Evolutionary conservation across 2,113 vertebrate species (phyloP).

Genomic region (Nettapus auritus): DNA sequence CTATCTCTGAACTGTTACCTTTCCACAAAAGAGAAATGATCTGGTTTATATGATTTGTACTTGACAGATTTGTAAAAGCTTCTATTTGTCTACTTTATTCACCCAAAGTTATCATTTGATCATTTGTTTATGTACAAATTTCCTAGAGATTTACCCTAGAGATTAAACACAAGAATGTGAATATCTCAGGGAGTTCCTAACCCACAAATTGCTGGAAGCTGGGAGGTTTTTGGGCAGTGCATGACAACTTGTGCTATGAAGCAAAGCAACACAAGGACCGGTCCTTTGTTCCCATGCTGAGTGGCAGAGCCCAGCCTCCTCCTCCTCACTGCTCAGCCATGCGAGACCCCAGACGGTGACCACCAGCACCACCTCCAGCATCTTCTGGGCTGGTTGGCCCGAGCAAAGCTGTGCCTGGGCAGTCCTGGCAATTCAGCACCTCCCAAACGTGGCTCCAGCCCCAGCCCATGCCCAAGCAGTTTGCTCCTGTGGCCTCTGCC

Average conservation of each 20-base stretch:
- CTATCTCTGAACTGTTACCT: not conserved
- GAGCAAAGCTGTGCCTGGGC: not conserved
- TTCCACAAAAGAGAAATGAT: not conserved
- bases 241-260: not conserved
- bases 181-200: not conserved
- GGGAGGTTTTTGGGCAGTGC: not conserved
- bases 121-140: not conserved
- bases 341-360: accelerated
- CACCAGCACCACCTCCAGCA: no score
- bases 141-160: not conserved
- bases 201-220: not conserved
- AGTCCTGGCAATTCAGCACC: not conserved
- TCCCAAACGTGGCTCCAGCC: not conserved
- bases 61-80: not conserved
- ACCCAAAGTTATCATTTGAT: not conserved
- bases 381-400: not conserved
- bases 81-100: not conserved
- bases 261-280: accelerated
- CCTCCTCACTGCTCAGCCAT: no score
- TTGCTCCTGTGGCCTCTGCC: accelerated
- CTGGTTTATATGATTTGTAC: no score
- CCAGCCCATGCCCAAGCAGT: not conserved
- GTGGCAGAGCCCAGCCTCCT: accelerated
- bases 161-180: not conserved
- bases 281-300: no score